Conservation (phyloP, 37 sponge, comb jelly and placozoan genomes). For the Chondrosia reniformis region DNA sequence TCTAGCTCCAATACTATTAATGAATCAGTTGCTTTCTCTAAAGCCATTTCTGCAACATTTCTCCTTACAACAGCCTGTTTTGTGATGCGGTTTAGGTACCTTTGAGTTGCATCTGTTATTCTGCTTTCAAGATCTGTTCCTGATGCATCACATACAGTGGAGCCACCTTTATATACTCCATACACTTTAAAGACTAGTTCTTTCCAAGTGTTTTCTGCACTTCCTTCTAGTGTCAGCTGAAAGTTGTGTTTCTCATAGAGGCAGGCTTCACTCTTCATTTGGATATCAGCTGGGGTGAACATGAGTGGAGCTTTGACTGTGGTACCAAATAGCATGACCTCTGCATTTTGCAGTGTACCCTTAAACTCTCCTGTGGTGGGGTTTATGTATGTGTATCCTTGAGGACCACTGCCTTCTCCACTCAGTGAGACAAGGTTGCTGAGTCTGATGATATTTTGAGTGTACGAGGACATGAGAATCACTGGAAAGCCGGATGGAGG, state of each 20-base stretch:
- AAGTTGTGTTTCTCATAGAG: background rate
- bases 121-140: background rate
- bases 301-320: background rate
- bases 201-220: background rate
- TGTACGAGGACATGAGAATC: background rate
- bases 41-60: background rate
- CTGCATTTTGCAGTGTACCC: background rate
- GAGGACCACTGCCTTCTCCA: background rate
- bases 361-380: background rate
- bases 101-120: background rate
- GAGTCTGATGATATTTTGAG: background rate
- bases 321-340: background rate
- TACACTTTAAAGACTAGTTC: too few relatives aligned
- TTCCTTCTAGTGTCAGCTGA: background rate
- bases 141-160: too few relatives aligned
- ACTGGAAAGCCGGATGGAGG: background rate
- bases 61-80: background rate
- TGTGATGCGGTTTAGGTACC: background rate
- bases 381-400: background rate
- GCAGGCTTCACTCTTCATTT: background rate
- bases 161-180: too few relatives aligned
- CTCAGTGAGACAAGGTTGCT: background rate
- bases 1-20: too few relatives aligned
- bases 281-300: background rate
- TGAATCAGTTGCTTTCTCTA: background rate